Percentiles rank a stretch among this genome's conserved stretches.
These are phyloP conservation scores for Holacanthus passer DNA, from an alignment of 2,113 vertebrate genomes.

Conservation along the genomic window DNA sequence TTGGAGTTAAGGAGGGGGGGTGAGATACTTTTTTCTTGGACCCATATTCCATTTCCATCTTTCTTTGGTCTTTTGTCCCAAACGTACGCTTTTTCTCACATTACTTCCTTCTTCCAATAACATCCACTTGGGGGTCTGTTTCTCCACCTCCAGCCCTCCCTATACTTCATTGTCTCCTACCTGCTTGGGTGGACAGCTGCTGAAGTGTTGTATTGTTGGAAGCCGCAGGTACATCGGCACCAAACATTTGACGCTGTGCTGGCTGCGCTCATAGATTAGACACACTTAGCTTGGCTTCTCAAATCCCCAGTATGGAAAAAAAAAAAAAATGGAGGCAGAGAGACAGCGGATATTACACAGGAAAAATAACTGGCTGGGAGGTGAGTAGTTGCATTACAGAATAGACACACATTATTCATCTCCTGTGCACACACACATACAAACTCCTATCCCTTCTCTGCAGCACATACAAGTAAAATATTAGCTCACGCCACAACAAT, in stretches of 20 bases:
- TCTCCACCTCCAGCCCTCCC: slow-evolving; percentile 35
- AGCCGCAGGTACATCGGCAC: slow-evolving; percentile 52
- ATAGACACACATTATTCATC: slow-evolving; percentile 17
- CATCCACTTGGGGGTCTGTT: slow-evolving; percentile 44
- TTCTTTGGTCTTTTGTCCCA: not conserved
- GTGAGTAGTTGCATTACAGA: slow-evolving; percentile 10
- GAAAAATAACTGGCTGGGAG: slow-evolving; percentile 39
- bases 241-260: slow-evolving; percentile 58
- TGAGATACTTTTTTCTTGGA: slow-evolving; percentile 14
- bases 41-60: slow-evolving; percentile 28
- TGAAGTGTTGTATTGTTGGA: slow-evolving; percentile 53
- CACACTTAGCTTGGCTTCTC: slow-evolving; percentile 61
- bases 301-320: slow-evolving; percentile 49
- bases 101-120: not conserved
- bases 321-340: not conserved
- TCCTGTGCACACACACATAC: not conserved
- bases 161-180: slow-evolving; percentile 27
- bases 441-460: not conserved
- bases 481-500: not conserved
- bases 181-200: slow-evolving; percentile 47
- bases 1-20: slow-evolving; percentile 15
- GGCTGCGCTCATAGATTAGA: slow-evolving; percentile 72
- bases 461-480: not conserved
- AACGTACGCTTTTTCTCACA: not conserved
- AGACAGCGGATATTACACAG: slow-evolving; percentile 37